phyloP scores from a whole-genome alignment of 2,888 invertebrate species.

The Calliopum simillimum region DNA sequence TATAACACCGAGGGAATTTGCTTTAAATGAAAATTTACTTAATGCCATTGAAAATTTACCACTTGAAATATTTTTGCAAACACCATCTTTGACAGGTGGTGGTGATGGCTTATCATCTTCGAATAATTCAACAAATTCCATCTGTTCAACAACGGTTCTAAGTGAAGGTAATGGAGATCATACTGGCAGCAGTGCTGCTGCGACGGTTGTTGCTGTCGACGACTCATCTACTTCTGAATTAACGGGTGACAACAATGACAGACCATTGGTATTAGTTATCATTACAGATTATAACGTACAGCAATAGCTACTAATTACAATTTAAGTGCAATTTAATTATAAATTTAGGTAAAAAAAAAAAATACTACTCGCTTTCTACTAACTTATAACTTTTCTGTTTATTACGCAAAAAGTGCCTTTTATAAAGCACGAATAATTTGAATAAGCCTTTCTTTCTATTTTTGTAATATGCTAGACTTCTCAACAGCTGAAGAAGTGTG shows the following conservation, averaged over 20 bases:
- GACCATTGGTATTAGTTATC: conserved; percentile 57
- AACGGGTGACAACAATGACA: conserved; percentile 46
- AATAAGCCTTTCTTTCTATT: too few species aligned
- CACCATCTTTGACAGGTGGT: conserved; percentile 40
- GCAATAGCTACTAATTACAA: conserved; percentile 32
- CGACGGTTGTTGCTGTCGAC: not conserved
- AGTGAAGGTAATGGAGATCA: conserved; percentile 22
- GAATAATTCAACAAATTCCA: conserved; percentile 47
- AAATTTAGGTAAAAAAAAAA: not conserved
- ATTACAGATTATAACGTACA: conserved; percentile 53
- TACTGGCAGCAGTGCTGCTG: conserved; percentile 19
- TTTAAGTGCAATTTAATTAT: conserved; percentile 29
- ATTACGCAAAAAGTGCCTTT: conserved; percentile 1
- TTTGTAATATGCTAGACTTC: too few species aligned
- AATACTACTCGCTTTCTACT: not conserved
- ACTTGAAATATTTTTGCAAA: conserved; percentile 54
- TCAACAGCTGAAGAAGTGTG: too few species aligned
- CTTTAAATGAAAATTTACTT: conserved; percentile 47
- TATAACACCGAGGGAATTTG: conserved; percentile 25
- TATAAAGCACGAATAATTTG: not conserved
- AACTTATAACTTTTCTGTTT: conserved; percentile 3
- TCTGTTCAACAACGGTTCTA: conserved; percentile 41
- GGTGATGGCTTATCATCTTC: conserved; percentile 40
- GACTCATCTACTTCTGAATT: conserved; percentile 17
- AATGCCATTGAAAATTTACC: conserved; percentile 54